A percentile compares a stretch with the other conserved stretches of the same genome.
phyloP scores from a whole-genome alignment of 2,113 vertebrate species.

The Gambusia affinis region DNA sequence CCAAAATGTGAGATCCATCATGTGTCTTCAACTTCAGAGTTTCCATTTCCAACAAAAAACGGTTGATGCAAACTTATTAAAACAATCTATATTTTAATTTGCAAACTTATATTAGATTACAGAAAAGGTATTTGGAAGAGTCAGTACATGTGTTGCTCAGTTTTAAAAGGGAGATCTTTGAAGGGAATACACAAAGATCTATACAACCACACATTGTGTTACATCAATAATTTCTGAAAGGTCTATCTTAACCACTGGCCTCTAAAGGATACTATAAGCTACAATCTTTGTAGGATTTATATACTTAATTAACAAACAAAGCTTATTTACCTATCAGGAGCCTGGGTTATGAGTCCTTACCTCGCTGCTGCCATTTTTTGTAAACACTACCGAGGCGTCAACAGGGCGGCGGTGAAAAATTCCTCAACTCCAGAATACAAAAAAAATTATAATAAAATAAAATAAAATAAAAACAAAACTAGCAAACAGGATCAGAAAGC shows the following conservation, averaged over 20 bases:
- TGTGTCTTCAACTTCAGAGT: not conserved
- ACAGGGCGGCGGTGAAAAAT: conserved; percentile 60
- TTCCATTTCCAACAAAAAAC: conserved; percentile 16
- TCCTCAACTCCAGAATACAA: conserved; percentile 69
- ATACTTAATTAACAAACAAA: conserved; percentile 81
- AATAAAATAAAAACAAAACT: conserved; percentile 22
- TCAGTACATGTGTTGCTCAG: conserved; percentile 88
- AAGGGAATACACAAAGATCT: conserved; percentile 77
- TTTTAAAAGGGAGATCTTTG: conserved; percentile 88
- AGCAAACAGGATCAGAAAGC: conserved; percentile 79
- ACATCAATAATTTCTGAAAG: conserved; percentile 70
- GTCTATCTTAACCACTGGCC: conserved; percentile 78
- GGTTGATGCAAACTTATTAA: conserved; percentile 90
- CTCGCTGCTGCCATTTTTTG: conserved; percentile 76
- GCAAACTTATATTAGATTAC: conserved; percentile 99
- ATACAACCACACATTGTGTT: conserved; percentile 74
- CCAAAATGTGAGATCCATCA: not conserved
- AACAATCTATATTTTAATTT: conserved; percentile 99
- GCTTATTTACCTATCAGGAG: conserved; percentile 85
- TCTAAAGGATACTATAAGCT: conserved; percentile 92
- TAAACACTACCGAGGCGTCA: conserved; percentile 78
- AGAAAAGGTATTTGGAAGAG: conserved; percentile 91
- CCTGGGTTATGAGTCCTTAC: conserved; percentile 87
- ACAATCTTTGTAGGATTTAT: conserved; percentile 77
- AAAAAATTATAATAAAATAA: not conserved